Conservation (phyloP, 2,113 vertebrate genomes). For the Oostethus manadensis region DNA sequence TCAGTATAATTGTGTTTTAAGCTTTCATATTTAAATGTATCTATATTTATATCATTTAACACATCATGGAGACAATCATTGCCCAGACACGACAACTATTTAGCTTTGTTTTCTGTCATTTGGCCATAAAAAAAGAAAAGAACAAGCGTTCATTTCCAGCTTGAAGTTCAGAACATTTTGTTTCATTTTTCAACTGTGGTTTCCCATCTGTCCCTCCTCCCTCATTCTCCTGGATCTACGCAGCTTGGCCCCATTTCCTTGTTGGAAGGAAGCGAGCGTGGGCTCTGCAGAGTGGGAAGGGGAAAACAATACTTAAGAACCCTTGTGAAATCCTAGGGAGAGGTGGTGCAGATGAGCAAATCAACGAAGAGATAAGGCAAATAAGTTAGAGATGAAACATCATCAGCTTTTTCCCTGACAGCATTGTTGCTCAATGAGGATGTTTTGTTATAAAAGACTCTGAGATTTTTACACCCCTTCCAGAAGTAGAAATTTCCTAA, state of each 20-base stretch:
- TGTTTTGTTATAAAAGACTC: conserved; percentile 10
- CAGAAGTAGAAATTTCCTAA: conserved; percentile 26
- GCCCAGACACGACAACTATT: not conserved
- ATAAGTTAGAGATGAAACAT: not conserved
- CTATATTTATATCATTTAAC: no score
- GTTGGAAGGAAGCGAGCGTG: conserved; percentile 43
- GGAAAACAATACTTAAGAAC: conserved; percentile 25
- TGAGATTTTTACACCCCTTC: conserved; percentile 2
- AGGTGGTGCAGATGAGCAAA: conserved; percentile 10
- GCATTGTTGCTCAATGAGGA: conserved; percentile 26
- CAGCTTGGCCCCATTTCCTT: conserved; percentile 33
- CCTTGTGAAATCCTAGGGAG: conserved; percentile 8
- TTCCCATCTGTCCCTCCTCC: conserved; percentile 64
- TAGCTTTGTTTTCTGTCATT: not conserved
- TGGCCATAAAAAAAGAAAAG: not conserved
- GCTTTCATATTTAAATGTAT: not conserved
- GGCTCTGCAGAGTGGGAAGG: conserved; percentile 29
- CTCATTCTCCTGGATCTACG: conserved; percentile 44
- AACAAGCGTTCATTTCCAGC: conserved; percentile 31
- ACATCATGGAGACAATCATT: no score
- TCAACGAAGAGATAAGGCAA: not conserved
- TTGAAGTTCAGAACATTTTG: conserved; percentile 61
- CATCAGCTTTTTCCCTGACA: not conserved
- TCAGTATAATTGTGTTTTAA: not conserved
- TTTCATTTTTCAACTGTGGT: conserved; percentile 59